These are phyloP conservation scores for Troilus luridus DNA, from an alignment of 2,888 invertebrate species.

Conservation along the genomic window DNA sequence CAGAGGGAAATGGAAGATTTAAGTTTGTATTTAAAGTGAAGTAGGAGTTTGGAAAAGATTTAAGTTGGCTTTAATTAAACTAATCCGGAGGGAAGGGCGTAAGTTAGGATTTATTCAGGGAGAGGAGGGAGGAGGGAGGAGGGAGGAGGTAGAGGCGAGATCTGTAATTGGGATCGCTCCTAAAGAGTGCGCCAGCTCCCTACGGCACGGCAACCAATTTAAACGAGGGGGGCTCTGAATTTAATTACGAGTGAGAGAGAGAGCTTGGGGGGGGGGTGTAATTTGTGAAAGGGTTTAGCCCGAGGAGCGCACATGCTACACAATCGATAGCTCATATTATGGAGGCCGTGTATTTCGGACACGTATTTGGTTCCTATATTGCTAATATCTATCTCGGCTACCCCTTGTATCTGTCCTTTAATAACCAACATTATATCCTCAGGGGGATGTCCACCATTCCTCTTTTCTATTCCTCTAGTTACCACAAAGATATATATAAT, in stretches of 20 bases:
- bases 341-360: constrained; percentile 64
- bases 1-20: constrained; percentile 51
- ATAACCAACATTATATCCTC: constrained; percentile 62
- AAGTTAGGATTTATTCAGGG: constrained; percentile 43
- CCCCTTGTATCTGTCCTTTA: constrained; percentile 62
- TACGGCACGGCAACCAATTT: constrained; percentile 62
- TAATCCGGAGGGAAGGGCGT: constrained; percentile 52
- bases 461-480: not conserved
- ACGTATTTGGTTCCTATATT: constrained; percentile 63
- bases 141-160: constrained; percentile 58
- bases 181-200: constrained; percentile 57
- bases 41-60: constrained; percentile 59
- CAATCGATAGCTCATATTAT: constrained; percentile 65
- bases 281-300: constrained; percentile 63
- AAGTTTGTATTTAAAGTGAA: constrained; percentile 59
- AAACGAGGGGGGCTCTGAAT: constrained; percentile 63
- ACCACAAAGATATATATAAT: not conserved
- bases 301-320: constrained; percentile 61
- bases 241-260: constrained; percentile 62
- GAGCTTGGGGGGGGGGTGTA: constrained; percentile 58
- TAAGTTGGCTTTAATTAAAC: constrained; percentile 60
- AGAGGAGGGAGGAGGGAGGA: constrained; percentile 4
- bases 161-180: constrained; percentile 64
- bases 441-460: not conserved
- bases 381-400: constrained; percentile 64